Evolutionary conservation across 23 tunicate species (phyloP).

Genomic region (Trididemnum clinides): DNA sequence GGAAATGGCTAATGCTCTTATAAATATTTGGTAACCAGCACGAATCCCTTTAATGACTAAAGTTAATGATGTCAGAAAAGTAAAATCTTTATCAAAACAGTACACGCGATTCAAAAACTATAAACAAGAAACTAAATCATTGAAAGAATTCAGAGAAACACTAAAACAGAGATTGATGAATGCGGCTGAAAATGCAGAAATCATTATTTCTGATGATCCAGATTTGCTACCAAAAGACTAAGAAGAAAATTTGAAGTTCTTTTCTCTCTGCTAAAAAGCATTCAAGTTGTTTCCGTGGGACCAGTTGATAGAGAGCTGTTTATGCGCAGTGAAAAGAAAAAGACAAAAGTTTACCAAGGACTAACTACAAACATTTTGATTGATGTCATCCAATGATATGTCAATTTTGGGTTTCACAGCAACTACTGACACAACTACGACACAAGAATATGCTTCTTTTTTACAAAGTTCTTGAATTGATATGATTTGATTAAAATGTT

Average conservation of each 20-base stretch:
- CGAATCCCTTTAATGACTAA: neutral
- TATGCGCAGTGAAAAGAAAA: neutral
- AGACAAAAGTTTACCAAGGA: neutral
- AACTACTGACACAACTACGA: no score
- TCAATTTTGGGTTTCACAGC: no score
- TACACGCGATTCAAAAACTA: neutral
- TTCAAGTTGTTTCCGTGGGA: neutral
- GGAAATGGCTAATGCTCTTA: neutral
- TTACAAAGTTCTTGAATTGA: no score
- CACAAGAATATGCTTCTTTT: no score
- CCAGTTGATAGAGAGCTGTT: neutral
- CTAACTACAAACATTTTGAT: no score
- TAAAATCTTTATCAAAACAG: neutral
- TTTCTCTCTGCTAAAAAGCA: neutral
- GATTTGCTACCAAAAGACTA: neutral
- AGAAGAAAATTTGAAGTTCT: neutral
- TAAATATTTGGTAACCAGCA: neutral
- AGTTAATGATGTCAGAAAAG: neutral
- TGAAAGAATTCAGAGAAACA: neutral
- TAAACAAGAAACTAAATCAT: neutral
- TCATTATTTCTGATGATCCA: neutral
- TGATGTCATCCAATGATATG: no score
- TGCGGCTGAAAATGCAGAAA: neutral
- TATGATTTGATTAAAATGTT: neutral
- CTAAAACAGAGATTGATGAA: neutral